Evolutionary conservation across 2,888 invertebrate genomes (phyloP).

Genomic region (Phengaris arion): DNA sequence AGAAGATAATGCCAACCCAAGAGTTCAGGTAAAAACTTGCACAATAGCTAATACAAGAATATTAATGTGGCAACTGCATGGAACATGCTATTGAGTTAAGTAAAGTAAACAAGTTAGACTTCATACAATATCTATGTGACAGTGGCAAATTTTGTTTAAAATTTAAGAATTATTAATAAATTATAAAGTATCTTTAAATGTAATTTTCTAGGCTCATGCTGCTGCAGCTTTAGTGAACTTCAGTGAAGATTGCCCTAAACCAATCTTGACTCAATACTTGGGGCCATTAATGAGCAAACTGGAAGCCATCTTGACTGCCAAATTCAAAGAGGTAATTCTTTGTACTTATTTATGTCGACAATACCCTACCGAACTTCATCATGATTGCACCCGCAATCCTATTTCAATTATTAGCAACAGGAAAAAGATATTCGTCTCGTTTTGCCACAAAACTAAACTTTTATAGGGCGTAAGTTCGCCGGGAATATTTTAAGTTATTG

Average conservation of each 20-base stretch:
- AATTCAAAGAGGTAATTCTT: slow-evolving; percentile 89
- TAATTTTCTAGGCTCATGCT: slow-evolving; percentile 80
- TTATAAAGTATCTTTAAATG: background rate
- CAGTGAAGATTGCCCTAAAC: slow-evolving; percentile 98
- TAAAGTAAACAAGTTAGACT: too few relatives aligned
- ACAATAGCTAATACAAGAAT: background rate
- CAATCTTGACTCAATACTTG: slow-evolving; percentile 93
- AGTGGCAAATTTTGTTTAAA: background rate
- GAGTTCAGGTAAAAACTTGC: slow-evolving; percentile 86
- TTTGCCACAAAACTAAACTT: too few relatives aligned
- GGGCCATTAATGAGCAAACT: slow-evolving; percentile 95
- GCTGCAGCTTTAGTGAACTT: slow-evolving; percentile 99
- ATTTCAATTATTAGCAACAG: background rate
- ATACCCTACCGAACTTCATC: too few relatives aligned
- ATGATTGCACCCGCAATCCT: too few relatives aligned
- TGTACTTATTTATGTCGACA: slow-evolving; percentile 13
- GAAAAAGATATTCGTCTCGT: too few relatives aligned
- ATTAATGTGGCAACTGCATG: background rate
- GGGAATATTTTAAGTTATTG: too few relatives aligned
- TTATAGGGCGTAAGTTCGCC: too few relatives aligned
- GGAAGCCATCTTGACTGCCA: slow-evolving; percentile 92
- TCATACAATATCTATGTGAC: too few relatives aligned
- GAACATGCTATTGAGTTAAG: too few relatives aligned
- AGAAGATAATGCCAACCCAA: slow-evolving; percentile 93
- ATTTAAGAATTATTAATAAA: background rate